phyloP scores from a whole-genome alignment of 2,888 invertebrate species.

The Latrodectus hesperus region DNA sequence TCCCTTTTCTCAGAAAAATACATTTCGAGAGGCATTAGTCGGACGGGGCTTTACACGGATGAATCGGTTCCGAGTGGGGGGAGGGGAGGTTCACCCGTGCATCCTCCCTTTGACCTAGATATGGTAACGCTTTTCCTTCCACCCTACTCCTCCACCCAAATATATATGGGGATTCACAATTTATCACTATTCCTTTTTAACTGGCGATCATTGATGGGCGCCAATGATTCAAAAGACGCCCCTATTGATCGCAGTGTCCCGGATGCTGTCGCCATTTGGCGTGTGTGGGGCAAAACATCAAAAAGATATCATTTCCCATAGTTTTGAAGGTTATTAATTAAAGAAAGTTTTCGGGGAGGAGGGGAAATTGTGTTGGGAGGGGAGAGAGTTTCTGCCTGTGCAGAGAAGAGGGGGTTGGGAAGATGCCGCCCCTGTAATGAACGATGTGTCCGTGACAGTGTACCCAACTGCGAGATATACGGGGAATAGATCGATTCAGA shows the following conservation, averaged over 20 bases:
- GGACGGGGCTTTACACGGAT: conserved; percentile 32
- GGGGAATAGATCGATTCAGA: conserved; percentile 41
- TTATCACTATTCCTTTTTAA: conserved; percentile 57
- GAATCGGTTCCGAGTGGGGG: conserved; percentile 23
- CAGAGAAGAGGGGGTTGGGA: not conserved
- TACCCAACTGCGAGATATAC: not conserved
- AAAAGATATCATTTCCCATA: conserved; percentile 32
- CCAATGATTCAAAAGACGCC: conserved; percentile 40
- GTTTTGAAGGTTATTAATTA: conserved; percentile 61
- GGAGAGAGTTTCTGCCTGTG: not conserved
- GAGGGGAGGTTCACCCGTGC: conserved; percentile 35
- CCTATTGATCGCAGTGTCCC: conserved; percentile 55
- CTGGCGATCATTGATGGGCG: conserved; percentile 55
- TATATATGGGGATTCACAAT: conserved; percentile 25
- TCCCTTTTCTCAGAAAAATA: not conserved
- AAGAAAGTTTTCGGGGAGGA: conserved; percentile 35
- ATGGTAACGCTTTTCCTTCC: not conserved
- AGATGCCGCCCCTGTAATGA: conserved; percentile 24
- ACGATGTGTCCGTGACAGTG: conserved; percentile 31
- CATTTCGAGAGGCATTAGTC: conserved; percentile 38
- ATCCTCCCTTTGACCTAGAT: conserved; percentile 11
- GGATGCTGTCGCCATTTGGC: conserved; percentile 68
- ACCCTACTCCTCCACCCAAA: not conserved
- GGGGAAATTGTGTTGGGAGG: conserved; percentile 1
- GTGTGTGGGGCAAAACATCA: conserved; percentile 25